Evolutionary conservation across 2,797 vertebrate genomes (phyloP), one percentile per base, ranked within the genome.

Genomic region (Chelon auratus): DNA sequence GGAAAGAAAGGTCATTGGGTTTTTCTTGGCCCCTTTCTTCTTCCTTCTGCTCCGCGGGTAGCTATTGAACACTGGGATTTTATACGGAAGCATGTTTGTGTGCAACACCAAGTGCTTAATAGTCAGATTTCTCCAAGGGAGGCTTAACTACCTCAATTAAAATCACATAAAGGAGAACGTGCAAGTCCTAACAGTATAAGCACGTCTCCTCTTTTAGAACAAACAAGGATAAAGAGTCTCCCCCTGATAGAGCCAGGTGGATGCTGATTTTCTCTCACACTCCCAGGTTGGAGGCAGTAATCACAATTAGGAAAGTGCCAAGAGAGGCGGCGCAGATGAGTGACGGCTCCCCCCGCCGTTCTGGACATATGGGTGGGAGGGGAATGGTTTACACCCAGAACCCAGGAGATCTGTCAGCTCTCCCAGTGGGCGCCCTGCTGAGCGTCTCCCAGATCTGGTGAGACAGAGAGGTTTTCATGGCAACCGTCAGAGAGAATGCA

Each of bases 81-180:
- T 72, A 53, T 69, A 55, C 8, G 9, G 42, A 71, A 71, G 68
- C 75, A 63, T 68, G 73, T 76, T 78, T 79, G 78, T 79, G 60
- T 75, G 73, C 39, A 71, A 77, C 66, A 68, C 62, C 22, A 37
- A 82, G 60, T 58, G 74, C 52, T 81, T 82, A 84, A 88, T 83
- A 79, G 77, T 61, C 67, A 68, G 63, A 81, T 79, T 85, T 45
- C 76, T 80, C 76, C 39, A 52, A 77, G 82, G 81, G 78, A 77
- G 72, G 76, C 83, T 83, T 89, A 89, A 89, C 82, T 58, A 62
- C 64, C 72, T 86, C 80, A 87, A 90, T 90, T 91, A 89, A 92
- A 92, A 90, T 66, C 86, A 60, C 82, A 88, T 90, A 87, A 91
- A 86, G 62, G 57, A 79, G 72, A 84, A 51, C 0, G 77, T 12